Conservation (phyloP, 2,113 vertebrate species). For the Lanius ludovicianus region DNA sequence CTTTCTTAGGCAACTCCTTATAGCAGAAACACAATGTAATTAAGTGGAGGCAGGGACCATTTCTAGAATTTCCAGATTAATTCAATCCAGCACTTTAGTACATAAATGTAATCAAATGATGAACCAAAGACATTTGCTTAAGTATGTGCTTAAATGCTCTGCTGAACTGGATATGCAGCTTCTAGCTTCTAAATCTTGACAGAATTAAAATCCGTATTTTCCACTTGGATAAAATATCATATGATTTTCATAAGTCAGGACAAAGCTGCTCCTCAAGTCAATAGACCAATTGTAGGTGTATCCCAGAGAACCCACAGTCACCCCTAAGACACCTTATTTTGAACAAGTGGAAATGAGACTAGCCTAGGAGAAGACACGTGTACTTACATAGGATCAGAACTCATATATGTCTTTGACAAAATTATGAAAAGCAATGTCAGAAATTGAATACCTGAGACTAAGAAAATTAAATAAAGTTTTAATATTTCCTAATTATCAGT, state of each 20-base stretch:
- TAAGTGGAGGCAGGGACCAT: background rate
- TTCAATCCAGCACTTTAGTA: background rate
- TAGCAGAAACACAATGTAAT: background rate
- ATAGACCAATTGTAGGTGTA: background rate
- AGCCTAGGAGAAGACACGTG: background rate
- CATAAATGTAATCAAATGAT: background rate
- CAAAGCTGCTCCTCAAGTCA: background rate
- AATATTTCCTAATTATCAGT: background rate
- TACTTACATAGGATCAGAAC: background rate
- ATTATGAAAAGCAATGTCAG: background rate
- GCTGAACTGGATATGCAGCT: background rate
- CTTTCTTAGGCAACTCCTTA: background rate
- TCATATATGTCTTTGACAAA: background rate
- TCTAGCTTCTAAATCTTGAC: background rate
- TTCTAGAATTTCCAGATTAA: background rate
- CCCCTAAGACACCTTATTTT: background rate
- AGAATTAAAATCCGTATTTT: background rate
- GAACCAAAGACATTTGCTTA: background rate
- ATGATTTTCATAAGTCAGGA: background rate
- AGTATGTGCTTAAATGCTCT: background rate
- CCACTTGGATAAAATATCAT: background rate
- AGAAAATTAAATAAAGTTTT: conserved; percentile 1
- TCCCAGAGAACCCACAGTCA: background rate
- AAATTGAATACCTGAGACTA: background rate
- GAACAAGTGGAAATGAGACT: background rate